Evolutionary conservation across 2,797 vertebrate genomes (phyloP), one percentile per base, ranked within the genome.

Genomic region (Agapornis canus): DNA sequence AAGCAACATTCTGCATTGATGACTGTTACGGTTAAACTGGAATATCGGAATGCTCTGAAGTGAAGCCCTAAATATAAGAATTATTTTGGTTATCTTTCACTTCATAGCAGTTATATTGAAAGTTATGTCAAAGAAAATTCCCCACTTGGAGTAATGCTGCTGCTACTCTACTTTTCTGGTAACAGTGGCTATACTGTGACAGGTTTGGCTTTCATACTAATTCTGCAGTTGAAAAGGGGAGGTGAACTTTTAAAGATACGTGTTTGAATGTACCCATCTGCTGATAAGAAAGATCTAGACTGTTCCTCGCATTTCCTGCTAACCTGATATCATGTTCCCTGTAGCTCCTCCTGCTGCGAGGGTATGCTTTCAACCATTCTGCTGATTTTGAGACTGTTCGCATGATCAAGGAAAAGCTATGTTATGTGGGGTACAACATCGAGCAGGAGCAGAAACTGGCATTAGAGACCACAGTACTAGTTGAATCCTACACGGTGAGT

Each of bases 321-420:
- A 15, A 32, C 69, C 20, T 48, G 9, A 5, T 63, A 14, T 35
- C 14, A 16, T 73, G 90, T 94, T 83, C 66, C 20, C 68, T 84
- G 4, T 29, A 99, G 99, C 96, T 99, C 83, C 98, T 99, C 91
- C 72, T 99, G 35, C 97, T 99, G 95, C 97, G 99, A 81, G 99
- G 99, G 25, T 99, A 99, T 2, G 99, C 99, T 69, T 99, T 99
- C 97, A 99, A 99, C 97, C 99, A 99, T 89, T 99, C 99, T 42
- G 99, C 99, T 68, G 99, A 99, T 95, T 99, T 99, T 56, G 99
- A 99, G 97, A 99, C 99, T 0, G 99, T 99, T 87, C 98, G 98
- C 29, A 99, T 99, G 99, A 99, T 99, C 97, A 99, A 99, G 98
- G 98, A 99, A 86, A 99, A 99, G 84, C 95, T 99, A 27, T 99